These are phyloP conservation scores for Margarornis squamiger DNA, from an alignment of 2,797 vertebrate species.

Conservation along the genomic window DNA sequence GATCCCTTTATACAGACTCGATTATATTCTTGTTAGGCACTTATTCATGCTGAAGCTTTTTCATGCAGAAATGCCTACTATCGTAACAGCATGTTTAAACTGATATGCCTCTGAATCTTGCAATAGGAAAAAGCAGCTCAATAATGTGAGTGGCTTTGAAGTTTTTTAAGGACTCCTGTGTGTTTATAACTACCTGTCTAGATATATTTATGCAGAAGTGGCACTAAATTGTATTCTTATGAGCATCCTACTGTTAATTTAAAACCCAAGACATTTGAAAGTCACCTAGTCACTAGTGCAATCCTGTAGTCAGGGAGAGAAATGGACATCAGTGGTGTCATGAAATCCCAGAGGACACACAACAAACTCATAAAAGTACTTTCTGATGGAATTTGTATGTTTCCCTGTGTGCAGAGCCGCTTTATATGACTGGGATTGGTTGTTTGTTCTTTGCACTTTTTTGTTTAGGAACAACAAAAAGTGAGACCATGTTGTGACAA, in stretches of 20 bases:
- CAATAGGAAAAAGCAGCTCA: neutral
- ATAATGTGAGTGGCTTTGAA: neutral
- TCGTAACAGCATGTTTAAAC: neutral
- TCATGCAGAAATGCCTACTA: neutral
- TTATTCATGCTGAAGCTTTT: slow-evolving; percentile 1
- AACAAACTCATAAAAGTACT: neutral
- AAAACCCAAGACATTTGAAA: neutral
- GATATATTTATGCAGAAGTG: neutral
- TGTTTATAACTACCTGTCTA: neutral
- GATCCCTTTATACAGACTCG: slow-evolving; percentile 3
- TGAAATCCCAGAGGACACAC: neutral
- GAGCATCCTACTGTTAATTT: neutral
- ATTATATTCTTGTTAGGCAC: neutral
- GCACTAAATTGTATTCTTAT: neutral
- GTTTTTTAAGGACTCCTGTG: neutral
- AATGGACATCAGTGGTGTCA: neutral
- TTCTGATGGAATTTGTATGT: neutral
- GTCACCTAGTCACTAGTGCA: neutral
- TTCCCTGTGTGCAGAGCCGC: neutral
- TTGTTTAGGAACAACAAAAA: neutral
- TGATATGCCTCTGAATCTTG: neutral
- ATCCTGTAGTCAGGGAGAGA: neutral
- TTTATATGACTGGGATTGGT: neutral
- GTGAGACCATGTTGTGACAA: neutral
- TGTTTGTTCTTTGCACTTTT: neutral